These are phyloP conservation scores for Noctua pronuba DNA, from an alignment of 2,888 invertebrate genomes.

Conservation along the genomic window DNA sequence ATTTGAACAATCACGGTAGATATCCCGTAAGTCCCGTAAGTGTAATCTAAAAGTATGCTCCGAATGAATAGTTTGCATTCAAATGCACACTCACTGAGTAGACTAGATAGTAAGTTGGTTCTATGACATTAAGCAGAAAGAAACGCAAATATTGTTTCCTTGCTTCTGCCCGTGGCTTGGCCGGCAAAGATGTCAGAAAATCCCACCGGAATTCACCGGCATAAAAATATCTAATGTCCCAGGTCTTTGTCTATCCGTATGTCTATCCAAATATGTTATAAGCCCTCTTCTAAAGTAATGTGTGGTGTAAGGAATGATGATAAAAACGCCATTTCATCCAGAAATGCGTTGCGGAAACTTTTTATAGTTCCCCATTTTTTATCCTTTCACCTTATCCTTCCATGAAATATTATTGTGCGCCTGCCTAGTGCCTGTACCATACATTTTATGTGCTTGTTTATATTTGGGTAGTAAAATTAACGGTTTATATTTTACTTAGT, in stretches of 20 bases:
- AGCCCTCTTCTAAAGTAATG: background rate
- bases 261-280: background rate
- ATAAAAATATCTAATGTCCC: background rate
- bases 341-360: slow-evolving; percentile 13
- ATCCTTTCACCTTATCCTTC: background rate
- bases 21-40: too few relatives aligned
- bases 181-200: background rate
- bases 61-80: too few relatives aligned
- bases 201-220: background rate
- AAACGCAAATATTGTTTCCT: background rate
- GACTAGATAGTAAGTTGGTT: background rate
- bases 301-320: background rate
- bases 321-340: slow-evolving; percentile 13
- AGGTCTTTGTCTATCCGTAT: background rate
- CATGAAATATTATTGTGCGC: slow-evolving; percentile 8
- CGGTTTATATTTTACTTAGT: too few relatives aligned
- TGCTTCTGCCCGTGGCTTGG: background rate
- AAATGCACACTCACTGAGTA: too few relatives aligned
- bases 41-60: background rate
- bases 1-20: too few relatives aligned
- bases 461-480: background rate
- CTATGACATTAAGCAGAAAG: background rate
- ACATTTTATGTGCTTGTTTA: slow-evolving; percentile 1
- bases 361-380: slow-evolving; percentile 24
- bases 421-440: background rate